A percentile compares a stretch with the other conserved stretches of the same genome.
Conservation (phyloP, 2,888 invertebrate genomes). For the Shargacucullia verbasci region DNA sequence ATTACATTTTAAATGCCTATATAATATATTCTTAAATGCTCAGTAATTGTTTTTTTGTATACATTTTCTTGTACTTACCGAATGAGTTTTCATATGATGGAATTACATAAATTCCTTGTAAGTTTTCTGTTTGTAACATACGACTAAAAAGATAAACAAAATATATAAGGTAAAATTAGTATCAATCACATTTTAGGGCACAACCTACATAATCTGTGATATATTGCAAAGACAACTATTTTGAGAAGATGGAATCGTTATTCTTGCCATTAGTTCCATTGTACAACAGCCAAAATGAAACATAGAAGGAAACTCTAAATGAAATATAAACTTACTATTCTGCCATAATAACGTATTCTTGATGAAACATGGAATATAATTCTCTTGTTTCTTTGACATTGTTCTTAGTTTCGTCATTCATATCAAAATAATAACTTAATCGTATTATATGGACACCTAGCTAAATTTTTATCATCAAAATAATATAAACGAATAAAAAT, state of each 20-base stretch:
- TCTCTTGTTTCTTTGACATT: constrained; percentile 90
- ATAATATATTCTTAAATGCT: constrained; percentile 64
- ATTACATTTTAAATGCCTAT: not conserved
- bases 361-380: constrained; percentile 93
- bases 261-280: no score
- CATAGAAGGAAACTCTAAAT: no score
- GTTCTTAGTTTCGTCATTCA: constrained; percentile 74
- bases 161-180: not conserved
- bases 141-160: constrained; percentile 90
- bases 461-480: no score
- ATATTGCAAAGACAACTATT: no score
- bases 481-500: no score
- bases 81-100: constrained; percentile 95
- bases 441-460: not conserved
- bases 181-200: no score
- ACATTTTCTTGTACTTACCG: constrained; percentile 87
- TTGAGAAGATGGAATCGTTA: no score
- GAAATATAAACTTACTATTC: constrained; percentile 93
- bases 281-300: no score
- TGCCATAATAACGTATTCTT: constrained; percentile 96
- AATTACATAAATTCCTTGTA: constrained; percentile 97
- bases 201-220: no score
- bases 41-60: not conserved
- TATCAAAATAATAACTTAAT: constrained; percentile 47
- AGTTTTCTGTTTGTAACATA: constrained; percentile 94